Evolutionary conservation across 2,797 vertebrate genomes (phyloP).

Genomic region (Pseudotriccus pelzelni): DNA sequence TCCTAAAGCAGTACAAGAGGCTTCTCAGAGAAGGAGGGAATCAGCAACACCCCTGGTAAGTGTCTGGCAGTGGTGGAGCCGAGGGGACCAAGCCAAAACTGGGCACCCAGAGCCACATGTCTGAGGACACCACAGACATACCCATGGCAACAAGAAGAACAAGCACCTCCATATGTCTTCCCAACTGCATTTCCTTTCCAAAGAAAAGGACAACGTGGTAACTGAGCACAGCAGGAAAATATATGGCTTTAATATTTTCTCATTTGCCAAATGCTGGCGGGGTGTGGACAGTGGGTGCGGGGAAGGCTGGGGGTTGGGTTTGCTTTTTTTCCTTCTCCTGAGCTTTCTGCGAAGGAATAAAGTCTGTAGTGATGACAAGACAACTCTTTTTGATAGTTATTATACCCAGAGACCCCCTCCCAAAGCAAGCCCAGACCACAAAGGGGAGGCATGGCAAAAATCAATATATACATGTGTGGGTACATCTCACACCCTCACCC

Average conservation of each 20-base stretch:
- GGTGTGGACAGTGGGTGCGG: neutral
- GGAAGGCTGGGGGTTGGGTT: neutral
- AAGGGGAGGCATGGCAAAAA: neutral
- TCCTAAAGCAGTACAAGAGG: neutral
- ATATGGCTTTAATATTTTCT: slow-evolving; percentile 8
- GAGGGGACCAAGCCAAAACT: neutral
- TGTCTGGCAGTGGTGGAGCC: neutral
- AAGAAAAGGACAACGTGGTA: slow-evolving; percentile 51
- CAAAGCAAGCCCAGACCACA: neutral
- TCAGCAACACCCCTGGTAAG: neutral
- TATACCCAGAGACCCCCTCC: neutral
- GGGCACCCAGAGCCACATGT: neutral
- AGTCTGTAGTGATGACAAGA: neutral
- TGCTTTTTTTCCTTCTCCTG: neutral
- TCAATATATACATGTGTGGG: fast-evolving
- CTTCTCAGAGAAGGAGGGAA: neutral
- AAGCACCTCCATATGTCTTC: slow-evolving; percentile 54
- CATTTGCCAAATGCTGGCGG: neutral
- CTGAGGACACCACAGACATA: slow-evolving; percentile 9
- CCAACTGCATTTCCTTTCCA: slow-evolving; percentile 39
- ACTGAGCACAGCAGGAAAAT: slow-evolving; percentile 17
- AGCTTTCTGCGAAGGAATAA: neutral
- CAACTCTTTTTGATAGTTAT: neutral
- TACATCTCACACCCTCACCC: neutral
- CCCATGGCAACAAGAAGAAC: slow-evolving; percentile 65